These are phyloP conservation scores for Glaucomys volans DNA, from an alignment of 2,113 vertebrate genomes.

Conservation along the genomic window DNA sequence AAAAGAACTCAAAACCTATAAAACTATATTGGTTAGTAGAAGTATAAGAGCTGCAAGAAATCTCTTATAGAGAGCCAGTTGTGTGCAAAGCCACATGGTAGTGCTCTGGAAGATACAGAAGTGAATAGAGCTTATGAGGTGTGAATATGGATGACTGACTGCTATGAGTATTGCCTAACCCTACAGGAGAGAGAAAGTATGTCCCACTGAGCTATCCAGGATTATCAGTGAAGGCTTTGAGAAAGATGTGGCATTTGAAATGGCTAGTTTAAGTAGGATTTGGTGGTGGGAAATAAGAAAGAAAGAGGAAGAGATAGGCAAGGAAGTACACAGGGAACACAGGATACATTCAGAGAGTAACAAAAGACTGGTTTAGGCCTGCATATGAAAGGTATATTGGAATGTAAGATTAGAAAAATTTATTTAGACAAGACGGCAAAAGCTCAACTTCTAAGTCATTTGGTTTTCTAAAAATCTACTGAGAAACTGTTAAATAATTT, in stretches of 20 bases:
- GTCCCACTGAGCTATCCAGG: not conserved
- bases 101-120: not conserved
- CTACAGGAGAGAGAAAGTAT: not conserved
- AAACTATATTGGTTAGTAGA: not conserved
- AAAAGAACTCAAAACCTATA: not conserved
- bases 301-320: not conserved
- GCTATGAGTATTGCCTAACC: too few relatives aligned
- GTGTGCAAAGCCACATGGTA: not conserved
- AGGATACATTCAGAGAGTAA: not conserved
- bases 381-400: not conserved
- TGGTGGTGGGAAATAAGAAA: not conserved
- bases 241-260: not conserved
- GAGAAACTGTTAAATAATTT: not conserved
- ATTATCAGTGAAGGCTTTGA: not conserved
- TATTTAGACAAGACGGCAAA: not conserved
- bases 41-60: not conserved
- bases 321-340: not conserved
- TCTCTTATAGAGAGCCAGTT: not conserved
- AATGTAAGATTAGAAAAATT: conserved; percentile 12
- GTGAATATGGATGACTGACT: not conserved
- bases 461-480: conserved; percentile 1
- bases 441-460: conserved; percentile 8
- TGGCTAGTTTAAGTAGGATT: not conserved
- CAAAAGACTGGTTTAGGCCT: not conserved
- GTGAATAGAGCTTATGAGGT: not conserved